These are phyloP conservation scores for Rhysida immarginata DNA, from an alignment of 1,140 invertebrate species.

Conservation along the genomic window DNA sequence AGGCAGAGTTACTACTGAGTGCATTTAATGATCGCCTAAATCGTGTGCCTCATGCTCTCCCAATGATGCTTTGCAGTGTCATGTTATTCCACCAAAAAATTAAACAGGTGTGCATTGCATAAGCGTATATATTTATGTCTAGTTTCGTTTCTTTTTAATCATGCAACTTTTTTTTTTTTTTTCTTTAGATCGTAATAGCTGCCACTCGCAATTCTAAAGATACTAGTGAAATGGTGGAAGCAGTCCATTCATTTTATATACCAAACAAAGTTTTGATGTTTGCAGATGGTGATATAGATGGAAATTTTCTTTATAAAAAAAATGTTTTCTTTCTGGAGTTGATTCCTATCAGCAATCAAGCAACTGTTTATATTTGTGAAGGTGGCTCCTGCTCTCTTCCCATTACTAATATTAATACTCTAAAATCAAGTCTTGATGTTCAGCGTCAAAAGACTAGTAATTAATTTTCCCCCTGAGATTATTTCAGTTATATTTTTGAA, in stretches of 20 bases:
- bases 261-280: background rate
- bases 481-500: no score
- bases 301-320: no score
- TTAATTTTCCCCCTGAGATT: no score
- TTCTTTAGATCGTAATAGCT: background rate
- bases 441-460: no score
- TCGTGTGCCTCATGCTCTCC: constrained; percentile 46
- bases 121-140: constrained; percentile 4
- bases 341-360: no score
- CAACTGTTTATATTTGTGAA: no score
- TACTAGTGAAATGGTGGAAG: background rate
- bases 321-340: no score
- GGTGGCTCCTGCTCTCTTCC: no score
- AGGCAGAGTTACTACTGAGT: constrained; percentile 43
- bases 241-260: background rate
- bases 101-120: constrained; percentile 28
- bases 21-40: constrained; percentile 43
- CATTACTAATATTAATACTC: no score
- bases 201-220: background rate
- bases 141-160: background rate
- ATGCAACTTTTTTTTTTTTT: no score
- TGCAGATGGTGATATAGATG: background rate
- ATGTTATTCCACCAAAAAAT: constrained; percentile 48
- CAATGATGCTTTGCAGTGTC: constrained; percentile 61
- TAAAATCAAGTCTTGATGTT: no score